A percentile compares a stretch with the other conserved stretches of the same genome.
Evolutionary conservation across 2,113 vertebrate species (phyloP).

Genomic region (Podarcis cretensis): DNA sequence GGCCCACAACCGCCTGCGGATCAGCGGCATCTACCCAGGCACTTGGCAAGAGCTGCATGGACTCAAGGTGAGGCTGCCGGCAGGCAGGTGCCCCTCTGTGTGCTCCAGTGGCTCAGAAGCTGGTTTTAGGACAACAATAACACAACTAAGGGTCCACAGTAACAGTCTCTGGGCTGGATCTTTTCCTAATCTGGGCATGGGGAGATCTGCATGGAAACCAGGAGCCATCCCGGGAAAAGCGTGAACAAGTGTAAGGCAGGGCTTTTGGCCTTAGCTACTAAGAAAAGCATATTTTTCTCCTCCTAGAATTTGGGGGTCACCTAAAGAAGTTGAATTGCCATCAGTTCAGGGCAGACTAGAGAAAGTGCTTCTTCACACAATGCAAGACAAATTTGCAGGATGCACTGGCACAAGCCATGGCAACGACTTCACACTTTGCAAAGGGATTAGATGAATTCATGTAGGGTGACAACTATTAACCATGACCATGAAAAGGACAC

Average conservation of each 20-base stretch:
- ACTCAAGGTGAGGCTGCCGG: slow-evolving; percentile 67
- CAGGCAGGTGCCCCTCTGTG: not conserved
- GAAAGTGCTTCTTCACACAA: not conserved
- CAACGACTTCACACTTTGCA: not conserved
- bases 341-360: not conserved
- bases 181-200: not conserved
- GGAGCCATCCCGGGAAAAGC: not conserved
- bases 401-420: not conserved
- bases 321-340: not conserved
- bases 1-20: slow-evolving; percentile 58
- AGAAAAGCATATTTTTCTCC: not conserved
- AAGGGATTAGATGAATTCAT: not conserved
- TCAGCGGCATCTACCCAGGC: slow-evolving; percentile 59
- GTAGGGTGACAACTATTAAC: not conserved
- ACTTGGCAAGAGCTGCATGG: slow-evolving; percentile 67
- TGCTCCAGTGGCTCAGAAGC: not conserved
- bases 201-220: not conserved
- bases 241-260: not conserved
- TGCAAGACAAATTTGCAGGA: not conserved
- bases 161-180: not conserved
- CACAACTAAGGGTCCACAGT: too few species aligned
- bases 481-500: not conserved
- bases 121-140: not conserved
- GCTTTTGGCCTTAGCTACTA: too few species aligned
- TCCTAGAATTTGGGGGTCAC: not conserved